Evolutionary conservation across 2,797 vertebrate genomes (phyloP).

Genomic region (Sebastes vulpes): DNA sequence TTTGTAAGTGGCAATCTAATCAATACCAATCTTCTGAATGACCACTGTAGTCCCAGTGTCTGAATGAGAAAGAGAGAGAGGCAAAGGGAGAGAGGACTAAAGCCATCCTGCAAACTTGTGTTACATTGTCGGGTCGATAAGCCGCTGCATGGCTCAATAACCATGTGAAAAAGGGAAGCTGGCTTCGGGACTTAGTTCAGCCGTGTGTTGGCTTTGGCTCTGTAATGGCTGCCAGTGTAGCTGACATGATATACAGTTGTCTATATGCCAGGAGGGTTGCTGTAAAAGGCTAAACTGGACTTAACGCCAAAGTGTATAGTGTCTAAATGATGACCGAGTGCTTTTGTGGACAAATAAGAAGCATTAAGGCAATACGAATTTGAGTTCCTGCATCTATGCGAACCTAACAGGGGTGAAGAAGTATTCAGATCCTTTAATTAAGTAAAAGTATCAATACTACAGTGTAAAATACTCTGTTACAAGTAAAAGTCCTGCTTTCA

Average conservation of each 20-base stretch:
- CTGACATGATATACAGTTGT: slow-evolving; percentile 57
- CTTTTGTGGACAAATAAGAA: neutral
- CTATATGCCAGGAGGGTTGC: slow-evolving; percentile 15
- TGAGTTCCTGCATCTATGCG: slow-evolving; percentile 4
- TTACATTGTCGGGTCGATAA: slow-evolving; percentile 63
- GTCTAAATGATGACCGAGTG: slow-evolving; percentile 18
- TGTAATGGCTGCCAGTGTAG: slow-evolving; percentile 47
- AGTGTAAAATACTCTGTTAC: neutral
- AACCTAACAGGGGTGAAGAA: neutral
- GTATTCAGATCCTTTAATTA: too few relatives aligned
- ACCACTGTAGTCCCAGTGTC: slow-evolving; percentile 23
- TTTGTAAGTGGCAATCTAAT: slow-evolving; percentile 48
- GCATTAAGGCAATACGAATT: neutral
- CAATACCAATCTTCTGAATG: slow-evolving; percentile 64
- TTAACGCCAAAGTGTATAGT: slow-evolving; percentile 9
- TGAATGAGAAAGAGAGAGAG: slow-evolving; percentile 30
- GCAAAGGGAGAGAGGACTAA: slow-evolving; percentile 3
- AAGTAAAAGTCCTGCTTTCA: too few relatives aligned
- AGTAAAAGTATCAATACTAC: too few relatives aligned
- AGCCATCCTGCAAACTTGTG: slow-evolving; percentile 56
- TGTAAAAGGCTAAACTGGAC: slow-evolving; percentile 26
- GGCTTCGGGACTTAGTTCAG: slow-evolving; percentile 47
- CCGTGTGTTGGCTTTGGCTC: slow-evolving; percentile 42
- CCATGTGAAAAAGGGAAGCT: slow-evolving; percentile 67
- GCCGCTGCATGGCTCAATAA: slow-evolving; percentile 65